phyloP scores from a whole-genome alignment of 2,797 vertebrate genomes.

The Mycteria americana region DNA sequence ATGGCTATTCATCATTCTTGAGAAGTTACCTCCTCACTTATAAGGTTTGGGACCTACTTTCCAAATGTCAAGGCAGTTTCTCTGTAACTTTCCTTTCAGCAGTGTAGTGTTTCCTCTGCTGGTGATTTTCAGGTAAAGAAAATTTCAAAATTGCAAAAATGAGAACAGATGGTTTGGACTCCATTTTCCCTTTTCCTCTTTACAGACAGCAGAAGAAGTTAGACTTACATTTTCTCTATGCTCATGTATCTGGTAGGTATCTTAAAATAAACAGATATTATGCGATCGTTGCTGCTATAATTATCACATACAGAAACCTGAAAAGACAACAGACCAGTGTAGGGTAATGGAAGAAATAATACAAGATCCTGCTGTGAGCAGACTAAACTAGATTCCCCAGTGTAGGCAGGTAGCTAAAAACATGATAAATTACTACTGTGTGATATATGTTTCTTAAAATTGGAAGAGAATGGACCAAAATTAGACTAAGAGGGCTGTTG shows the following conservation, averaged over 20 bases:
- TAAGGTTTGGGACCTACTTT: not conserved
- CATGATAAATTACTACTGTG: not conserved
- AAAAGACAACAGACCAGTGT: not conserved
- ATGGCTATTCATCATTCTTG: not conserved
- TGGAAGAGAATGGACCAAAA: constrained; percentile 9
- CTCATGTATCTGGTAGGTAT: not conserved
- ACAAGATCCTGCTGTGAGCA: not conserved
- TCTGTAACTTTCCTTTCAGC: not conserved
- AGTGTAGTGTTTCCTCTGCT: not conserved
- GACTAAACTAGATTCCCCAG: not conserved
- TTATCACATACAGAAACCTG: not conserved
- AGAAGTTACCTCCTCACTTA: not conserved
- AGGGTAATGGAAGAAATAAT: not conserved
- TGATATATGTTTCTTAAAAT: constrained; percentile 17
- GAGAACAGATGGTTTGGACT: not conserved
- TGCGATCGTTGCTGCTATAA: not conserved
- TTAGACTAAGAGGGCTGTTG: not conserved
- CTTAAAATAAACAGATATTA: not conserved
- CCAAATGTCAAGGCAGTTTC: not conserved
- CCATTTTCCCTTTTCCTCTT: not conserved
- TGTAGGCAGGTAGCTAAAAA: not conserved
- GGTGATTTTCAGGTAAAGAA: not conserved
- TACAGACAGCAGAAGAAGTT: not conserved
- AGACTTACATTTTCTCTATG: not conserved
- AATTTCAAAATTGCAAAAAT: not conserved